These are phyloP conservation scores for Calameuta filiformis DNA, from an alignment of 2,888 invertebrate genomes.

Conservation along the genomic window DNA sequence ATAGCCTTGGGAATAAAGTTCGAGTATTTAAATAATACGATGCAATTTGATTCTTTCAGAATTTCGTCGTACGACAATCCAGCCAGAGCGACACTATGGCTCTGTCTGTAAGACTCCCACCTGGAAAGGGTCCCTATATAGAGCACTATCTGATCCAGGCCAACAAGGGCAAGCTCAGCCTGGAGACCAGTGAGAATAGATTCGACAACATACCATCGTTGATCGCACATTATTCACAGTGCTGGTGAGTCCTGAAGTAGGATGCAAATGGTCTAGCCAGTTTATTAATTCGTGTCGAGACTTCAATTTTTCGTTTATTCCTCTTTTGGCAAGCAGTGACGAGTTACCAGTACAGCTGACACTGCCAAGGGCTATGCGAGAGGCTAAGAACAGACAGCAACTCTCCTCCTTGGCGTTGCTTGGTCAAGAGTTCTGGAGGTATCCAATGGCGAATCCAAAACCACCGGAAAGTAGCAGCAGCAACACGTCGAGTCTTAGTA, in stretches of 20 bases:
- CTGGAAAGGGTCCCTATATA: conserved; percentile 89
- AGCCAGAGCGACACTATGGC: conserved; percentile 96
- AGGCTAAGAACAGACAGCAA: conserved; percentile 90
- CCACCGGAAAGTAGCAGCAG: conserved; percentile 67
- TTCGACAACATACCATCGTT: conserved; percentile 93
- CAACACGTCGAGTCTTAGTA: conserved; percentile 79
- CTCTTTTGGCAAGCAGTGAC: conserved; percentile 74
- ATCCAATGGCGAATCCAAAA: conserved; percentile 81
- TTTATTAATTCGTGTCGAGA: neutral
- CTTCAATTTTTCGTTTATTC: conserved; percentile 24
- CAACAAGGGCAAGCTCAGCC: conserved; percentile 80
- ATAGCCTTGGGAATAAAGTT: neutral
- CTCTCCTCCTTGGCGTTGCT: conserved; percentile 89
- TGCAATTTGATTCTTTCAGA: conserved; percentile 69
- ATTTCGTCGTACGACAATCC: conserved; percentile 94
- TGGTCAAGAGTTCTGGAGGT: conserved; percentile 88
- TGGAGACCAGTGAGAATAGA: conserved; percentile 93
- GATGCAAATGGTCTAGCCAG: neutral
- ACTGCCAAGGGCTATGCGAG: conserved; percentile 85
- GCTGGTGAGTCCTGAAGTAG: conserved; percentile 73
- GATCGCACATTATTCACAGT: conserved; percentile 93
- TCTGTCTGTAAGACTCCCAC: conserved; percentile 88
- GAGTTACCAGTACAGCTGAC: conserved; percentile 92
- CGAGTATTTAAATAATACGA: neutral
- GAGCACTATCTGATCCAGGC: conserved; percentile 97